Evolutionary conservation across 2,113 vertebrate genomes (phyloP), one percentile per base, ranked within the genome.

Genomic region (Eulemur rufifrons): DNA sequence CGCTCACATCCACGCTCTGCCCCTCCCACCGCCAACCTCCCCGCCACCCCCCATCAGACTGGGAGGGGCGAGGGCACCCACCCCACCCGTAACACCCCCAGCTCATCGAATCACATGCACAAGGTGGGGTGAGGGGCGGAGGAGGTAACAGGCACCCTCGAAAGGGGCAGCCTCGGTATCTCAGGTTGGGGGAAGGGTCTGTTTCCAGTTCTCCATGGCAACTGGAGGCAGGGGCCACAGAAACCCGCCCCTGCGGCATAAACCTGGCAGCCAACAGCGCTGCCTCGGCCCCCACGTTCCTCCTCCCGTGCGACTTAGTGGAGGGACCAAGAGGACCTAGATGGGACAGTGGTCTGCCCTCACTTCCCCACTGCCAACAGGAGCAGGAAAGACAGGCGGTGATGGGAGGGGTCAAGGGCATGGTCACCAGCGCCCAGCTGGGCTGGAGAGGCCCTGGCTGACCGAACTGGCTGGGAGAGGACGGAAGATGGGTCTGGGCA

Each of bases 1-100:
- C 42, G 47, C 42, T 29, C 73, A 6, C 5, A 0, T 0, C 8
- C 2, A 29, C 29, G 3, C 52, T 2, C 77, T n/a, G 27, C 34
- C 85, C 25, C 66, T 59, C 5, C 20, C 50, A 4, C 11, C 21
- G 2, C 11, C 0, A 2, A 1, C 47, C 63, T 34, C 37, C 15
- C 0, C 0, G 1, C 63, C 13, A 20, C 59, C 63, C 63, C 39
- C 7, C 34, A 8, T 12, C 13, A 32, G 23, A 9, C 71, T 6
- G 23, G 39, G 27, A 56, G 32, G 17, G 45, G 8, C 25, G 4
- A 39, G 37, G 52, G 20, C 52, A 1, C 8, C 29, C 29, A 56
- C 20, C 29, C 34, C 8, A 4, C 39, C 6, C 56, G 12, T 18
- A 68, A 68, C 5, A 63, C 47, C 69, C 89, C 68, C 21, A 10